Evolutionary conservation across 2,797 vertebrate genomes (phyloP), one percentile per base, ranked within the genome.

Genomic region (Premnoplex brunnescens): DNA sequence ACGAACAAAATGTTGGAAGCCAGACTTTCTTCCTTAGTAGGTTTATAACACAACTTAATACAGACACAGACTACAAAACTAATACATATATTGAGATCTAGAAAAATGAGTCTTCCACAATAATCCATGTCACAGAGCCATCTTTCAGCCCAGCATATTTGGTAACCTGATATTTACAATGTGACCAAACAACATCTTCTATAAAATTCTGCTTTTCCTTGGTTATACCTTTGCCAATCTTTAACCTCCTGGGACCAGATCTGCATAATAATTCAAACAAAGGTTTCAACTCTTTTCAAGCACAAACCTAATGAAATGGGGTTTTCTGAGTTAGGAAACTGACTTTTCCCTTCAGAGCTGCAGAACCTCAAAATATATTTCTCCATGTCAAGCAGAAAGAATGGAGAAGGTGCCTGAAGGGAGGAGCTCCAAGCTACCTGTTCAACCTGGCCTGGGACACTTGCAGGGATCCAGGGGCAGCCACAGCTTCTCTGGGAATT

Each of bases 181-280:
- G 54, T 19, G 46, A 56, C 46, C 36, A 59, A 69, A 73, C 4
- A 3, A 66, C 87, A 55, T 16, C 24, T 51, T 51, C 26, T 51
- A 51, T 28, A 28, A 17, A 28, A 28, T 51, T 27, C 74, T 62
- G 46, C 56, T 34, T 41, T 60, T 34, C 54, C 32, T 67, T 34
- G 54, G 71, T 77, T 32, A 11, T 4, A 46, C 34, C 28, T 46
- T 22, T 2, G 34, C 30, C 80, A 60, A 0, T 8, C n/a, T 68
- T 58, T 7, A 73, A 17, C 63, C 27, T 72, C 81, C 78, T 6
- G 43, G 39, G 78, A 19, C 46, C 36, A 26, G 51, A 93, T 92
- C 58, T 76, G 77, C 87, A 91, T 46, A 23, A 36, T 91, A 95
- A 95, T 91, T 44, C 63, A 79, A 34, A 55, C 71, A 82, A 91